A percentile compares a stretch with the other conserved stretches of the same genome.
phyloP scores from a whole-genome alignment of 2,888 invertebrate genomes.

The Lithophane ornitopus region DNA sequence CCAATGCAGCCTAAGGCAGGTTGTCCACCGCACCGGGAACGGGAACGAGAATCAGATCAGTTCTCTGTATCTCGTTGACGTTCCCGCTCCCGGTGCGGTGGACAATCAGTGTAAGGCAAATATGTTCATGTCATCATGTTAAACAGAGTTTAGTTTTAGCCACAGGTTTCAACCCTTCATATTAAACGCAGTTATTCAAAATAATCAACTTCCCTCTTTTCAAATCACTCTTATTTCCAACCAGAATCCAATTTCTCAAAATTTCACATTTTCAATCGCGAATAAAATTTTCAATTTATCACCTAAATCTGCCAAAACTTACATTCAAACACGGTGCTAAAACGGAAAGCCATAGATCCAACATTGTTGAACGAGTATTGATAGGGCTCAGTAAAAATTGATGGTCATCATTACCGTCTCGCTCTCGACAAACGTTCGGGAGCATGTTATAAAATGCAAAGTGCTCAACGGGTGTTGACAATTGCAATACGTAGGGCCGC shows the following conservation, averaged over 20 bases:
- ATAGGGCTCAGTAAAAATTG: slow-evolving; percentile 77
- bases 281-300: slow-evolving; percentile 8
- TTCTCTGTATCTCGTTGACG: too few species aligned
- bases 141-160: background rate
- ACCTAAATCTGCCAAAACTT: slow-evolving; percentile 28
- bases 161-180: background rate
- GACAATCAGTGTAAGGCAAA: too few species aligned
- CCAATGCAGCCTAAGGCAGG: background rate
- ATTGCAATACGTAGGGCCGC: slow-evolving; percentile 78
- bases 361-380: slow-evolving; percentile 60
- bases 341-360: slow-evolving; percentile 54
- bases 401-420: slow-evolving; percentile 82
- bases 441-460: slow-evolving; percentile 85
- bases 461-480: slow-evolving; percentile 86
- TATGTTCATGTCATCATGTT: background rate
- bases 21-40: too few species aligned
- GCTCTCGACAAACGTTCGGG: slow-evolving; percentile 78
- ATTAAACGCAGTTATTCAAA: background rate
- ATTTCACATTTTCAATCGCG: background rate
- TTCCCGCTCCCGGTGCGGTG: too few species aligned
- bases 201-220: background rate
- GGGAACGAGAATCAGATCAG: too few species aligned
- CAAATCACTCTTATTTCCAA: background rate
- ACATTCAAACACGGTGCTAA: slow-evolving; percentile 37
- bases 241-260: background rate